Percentiles rank a stretch among this genome's conserved stretches.
Evolutionary conservation across 2,888 invertebrate species (phyloP).

Genomic region (Nephrocerus scutellatus): DNA sequence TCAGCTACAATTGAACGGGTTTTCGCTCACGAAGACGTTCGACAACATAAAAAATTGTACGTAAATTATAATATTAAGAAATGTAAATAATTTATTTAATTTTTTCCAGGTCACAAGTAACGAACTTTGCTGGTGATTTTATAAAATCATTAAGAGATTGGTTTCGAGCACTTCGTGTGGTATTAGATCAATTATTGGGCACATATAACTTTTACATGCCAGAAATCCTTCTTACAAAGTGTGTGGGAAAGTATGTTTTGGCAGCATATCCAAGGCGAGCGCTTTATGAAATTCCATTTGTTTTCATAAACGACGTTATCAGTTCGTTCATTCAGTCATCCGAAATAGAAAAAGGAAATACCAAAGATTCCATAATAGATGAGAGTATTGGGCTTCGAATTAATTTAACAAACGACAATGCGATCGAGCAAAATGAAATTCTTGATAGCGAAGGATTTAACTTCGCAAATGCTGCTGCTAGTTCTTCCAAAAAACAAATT

Average conservation of each 20-base stretch:
- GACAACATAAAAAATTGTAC: conserved; percentile 27
- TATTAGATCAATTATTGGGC: conserved; percentile 19
- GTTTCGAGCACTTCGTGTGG: conserved; percentile 21
- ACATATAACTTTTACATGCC: conserved; percentile 28
- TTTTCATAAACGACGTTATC: conserved; percentile 24
- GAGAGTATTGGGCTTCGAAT: conserved; percentile 6
- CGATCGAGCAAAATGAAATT: conserved; percentile 29
- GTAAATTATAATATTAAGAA: not conserved
- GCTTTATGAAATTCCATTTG: conserved; percentile 26
- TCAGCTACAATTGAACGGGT: conserved; percentile 25
- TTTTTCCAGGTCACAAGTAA: conserved; percentile 21
- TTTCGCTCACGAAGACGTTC: conserved; percentile 26
- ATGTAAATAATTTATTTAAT: not conserved
- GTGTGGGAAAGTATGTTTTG: conserved; percentile 23
- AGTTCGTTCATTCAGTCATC: conserved; percentile 12
- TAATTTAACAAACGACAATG: conserved; percentile 14
- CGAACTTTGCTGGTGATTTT: conserved; percentile 23
- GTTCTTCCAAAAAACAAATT: conserved; percentile 11
- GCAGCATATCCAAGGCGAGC: conserved; percentile 21
- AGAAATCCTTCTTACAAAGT: conserved; percentile 26
- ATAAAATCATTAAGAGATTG: conserved; percentile 23
- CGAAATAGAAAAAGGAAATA: not conserved
- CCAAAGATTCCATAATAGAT: conserved; percentile 1
- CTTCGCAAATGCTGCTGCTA: conserved; percentile 15
- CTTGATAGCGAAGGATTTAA: conserved; percentile 20